Evolutionary conservation across 2,113 vertebrate genomes (phyloP).

Genomic region (Trichomycterus rosablanca): DNA sequence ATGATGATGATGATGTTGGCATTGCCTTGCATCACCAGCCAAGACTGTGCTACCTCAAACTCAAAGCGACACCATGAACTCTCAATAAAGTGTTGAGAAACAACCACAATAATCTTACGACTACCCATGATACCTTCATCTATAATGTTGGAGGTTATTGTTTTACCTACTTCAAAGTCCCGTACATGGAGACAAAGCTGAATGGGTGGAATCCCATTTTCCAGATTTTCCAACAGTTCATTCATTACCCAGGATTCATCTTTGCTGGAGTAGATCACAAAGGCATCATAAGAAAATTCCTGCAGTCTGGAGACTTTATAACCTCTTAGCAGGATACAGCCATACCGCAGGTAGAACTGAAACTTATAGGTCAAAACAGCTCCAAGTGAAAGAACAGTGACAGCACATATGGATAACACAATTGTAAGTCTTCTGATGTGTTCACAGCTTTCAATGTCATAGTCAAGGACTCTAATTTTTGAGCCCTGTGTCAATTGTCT

Average conservation of each 20-base stretch:
- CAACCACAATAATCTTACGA: constrained; percentile 38
- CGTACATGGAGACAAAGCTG: constrained; percentile 44
- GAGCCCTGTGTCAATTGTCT: too few relatives aligned
- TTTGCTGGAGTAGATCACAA: constrained; percentile 47
- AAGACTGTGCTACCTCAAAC: constrained; percentile 46
- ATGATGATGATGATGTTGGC: constrained; percentile 42
- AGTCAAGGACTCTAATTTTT: too few relatives aligned
- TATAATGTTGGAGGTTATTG: constrained; percentile 48
- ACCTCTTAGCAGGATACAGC: constrained; percentile 32
- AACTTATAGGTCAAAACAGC: constrained; percentile 20
- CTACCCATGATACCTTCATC: constrained; percentile 46
- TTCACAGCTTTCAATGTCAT: constrained; percentile 27
- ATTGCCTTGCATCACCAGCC: constrained; percentile 27
- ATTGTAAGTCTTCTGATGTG: constrained; percentile 14
- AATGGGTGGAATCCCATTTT: constrained; percentile 37
- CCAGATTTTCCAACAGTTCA: constrained; percentile 45
- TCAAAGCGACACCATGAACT: constrained; percentile 45
- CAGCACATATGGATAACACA: constrained; percentile 3
- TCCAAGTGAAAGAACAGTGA: background rate
- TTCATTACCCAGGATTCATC: constrained; percentile 46
- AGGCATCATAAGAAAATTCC: constrained; percentile 41
- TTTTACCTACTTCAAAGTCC: constrained; percentile 39
- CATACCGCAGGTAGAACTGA: constrained; percentile 36
- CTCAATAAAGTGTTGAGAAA: constrained; percentile 39
- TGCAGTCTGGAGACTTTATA: constrained; percentile 23